Percentiles rank a stretch among this genome's conserved stretches.
These are phyloP conservation scores for Cartodere bifasciata DNA, from an alignment of 2,888 invertebrate species.

Conservation along the genomic window DNA sequence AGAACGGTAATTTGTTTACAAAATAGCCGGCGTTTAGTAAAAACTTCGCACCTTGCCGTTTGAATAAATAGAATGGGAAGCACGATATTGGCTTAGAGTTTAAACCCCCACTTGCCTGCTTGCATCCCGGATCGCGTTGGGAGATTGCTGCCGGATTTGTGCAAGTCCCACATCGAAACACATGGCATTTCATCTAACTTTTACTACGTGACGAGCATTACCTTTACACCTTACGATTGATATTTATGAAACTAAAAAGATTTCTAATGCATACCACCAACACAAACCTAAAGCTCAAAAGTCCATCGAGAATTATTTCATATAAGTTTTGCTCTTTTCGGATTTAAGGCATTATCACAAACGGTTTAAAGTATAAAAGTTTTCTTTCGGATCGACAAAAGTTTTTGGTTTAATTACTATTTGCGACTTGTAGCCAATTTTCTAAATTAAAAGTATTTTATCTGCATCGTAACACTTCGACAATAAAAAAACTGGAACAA, in stretches of 20 bases:
- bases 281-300: constrained; percentile 7
- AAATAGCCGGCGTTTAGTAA: constrained; percentile 33
- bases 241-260: constrained; percentile 35
- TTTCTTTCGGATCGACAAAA: no score
- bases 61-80: constrained; percentile 32
- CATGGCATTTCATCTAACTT: constrained; percentile 35
- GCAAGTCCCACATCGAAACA: constrained; percentile 35
- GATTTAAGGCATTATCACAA: no score
- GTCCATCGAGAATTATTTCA: constrained; percentile 1
- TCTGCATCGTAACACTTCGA: no score
- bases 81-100: constrained; percentile 30
- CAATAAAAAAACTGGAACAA: no score
- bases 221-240: constrained; percentile 32
- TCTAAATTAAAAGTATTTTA: no score
- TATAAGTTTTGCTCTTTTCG: no score
- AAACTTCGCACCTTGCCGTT: constrained; percentile 33
- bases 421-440: no score
- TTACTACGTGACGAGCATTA: constrained; percentile 34
- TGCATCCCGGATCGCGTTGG: no score
- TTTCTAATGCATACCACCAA: constrained; percentile 27
- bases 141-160: constrained; percentile 38
- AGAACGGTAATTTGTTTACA: constrained; percentile 36
- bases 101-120: no score
- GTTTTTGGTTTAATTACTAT: no score
- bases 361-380: no score